phyloP scores from a whole-genome alignment of 2,797 vertebrate genomes.

The Chloroceryle inda region DNA sequence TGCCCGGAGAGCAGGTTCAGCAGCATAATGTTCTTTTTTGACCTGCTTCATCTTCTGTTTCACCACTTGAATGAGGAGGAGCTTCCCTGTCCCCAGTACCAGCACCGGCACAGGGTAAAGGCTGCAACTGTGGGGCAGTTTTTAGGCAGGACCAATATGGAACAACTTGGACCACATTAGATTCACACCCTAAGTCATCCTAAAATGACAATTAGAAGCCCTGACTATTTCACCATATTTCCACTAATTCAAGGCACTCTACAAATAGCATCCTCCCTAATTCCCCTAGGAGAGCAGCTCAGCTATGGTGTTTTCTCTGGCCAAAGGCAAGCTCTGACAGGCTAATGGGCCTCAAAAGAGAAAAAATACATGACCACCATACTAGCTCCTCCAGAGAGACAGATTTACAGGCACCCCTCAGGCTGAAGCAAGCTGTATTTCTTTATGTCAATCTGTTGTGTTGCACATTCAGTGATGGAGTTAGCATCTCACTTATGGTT shows the following conservation, averaged over 20 bases:
- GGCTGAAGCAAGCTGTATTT: background rate
- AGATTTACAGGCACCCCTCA: rapidly evolving
- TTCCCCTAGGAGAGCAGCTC: background rate
- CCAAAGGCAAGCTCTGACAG: background rate
- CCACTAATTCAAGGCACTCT: background rate
- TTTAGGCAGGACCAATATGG: background rate
- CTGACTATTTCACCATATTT: background rate
- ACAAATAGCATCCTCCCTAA: background rate
- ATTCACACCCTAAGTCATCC: background rate
- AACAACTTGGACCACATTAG: background rate
- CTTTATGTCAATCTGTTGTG: background rate
- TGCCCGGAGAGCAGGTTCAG: background rate
- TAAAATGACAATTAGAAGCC: background rate
- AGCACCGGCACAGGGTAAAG: background rate
- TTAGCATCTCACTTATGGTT: background rate
- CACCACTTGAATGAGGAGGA: background rate
- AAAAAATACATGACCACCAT: background rate
- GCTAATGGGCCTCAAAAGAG: background rate
- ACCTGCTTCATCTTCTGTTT: background rate
- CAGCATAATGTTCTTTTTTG: background rate
- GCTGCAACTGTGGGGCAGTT: background rate
- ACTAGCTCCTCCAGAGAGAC: background rate
- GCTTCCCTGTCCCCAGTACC: rapidly evolving
- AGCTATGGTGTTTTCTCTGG: background rate
- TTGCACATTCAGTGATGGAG: background rate